Conservation (phyloP, 2,888 invertebrate species). For the Aphodius sticticus region DNA sequence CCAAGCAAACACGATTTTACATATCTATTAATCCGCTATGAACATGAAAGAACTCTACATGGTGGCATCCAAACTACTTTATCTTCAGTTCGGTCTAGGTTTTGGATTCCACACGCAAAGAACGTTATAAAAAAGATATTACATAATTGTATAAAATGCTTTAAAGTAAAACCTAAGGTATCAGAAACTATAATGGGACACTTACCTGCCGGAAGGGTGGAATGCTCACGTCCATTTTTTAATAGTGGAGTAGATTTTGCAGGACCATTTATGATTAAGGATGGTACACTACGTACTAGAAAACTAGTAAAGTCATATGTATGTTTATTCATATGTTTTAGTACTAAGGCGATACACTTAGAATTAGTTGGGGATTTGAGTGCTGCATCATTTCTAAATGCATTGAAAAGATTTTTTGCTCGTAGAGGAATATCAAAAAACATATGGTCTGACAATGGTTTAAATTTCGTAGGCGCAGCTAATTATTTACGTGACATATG, state of each 20-base stretch:
- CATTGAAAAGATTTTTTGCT: constrained; percentile 41
- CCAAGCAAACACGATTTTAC: constrained; percentile 17
- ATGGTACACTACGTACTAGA: background rate
- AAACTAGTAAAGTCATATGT: constrained; percentile 12
- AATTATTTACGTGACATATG: background rate
- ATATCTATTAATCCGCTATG: constrained; percentile 21
- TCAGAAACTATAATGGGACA: constrained; percentile 24
- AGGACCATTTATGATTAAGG: background rate
- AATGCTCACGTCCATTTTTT: constrained; percentile 8
- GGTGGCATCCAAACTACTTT: constrained; percentile 44
- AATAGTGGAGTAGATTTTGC: constrained; percentile 13
- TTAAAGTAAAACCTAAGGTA: constrained; percentile 13
- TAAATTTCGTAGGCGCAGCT: constrained; percentile 36
- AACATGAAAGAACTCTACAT: constrained; percentile 33
- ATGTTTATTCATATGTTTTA: constrained; percentile 9
- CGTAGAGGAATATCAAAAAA: constrained; percentile 38
- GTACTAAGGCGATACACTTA: constrained; percentile 41
- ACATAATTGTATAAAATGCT: constrained; percentile 31
- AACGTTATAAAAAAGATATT: constrained; percentile 28
- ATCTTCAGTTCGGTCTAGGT: constrained; percentile 33
- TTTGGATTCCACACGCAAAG: constrained; percentile 34
- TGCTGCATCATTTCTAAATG: constrained; percentile 41
- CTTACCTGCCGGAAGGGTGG: background rate
- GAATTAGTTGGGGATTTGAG: constrained; percentile 39
- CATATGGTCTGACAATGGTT: constrained; percentile 42